Base-by-base conservation (phyloP, 37 sponge, comb jelly and placozoan genomes). In the Hormiphora californensis region DNA sequence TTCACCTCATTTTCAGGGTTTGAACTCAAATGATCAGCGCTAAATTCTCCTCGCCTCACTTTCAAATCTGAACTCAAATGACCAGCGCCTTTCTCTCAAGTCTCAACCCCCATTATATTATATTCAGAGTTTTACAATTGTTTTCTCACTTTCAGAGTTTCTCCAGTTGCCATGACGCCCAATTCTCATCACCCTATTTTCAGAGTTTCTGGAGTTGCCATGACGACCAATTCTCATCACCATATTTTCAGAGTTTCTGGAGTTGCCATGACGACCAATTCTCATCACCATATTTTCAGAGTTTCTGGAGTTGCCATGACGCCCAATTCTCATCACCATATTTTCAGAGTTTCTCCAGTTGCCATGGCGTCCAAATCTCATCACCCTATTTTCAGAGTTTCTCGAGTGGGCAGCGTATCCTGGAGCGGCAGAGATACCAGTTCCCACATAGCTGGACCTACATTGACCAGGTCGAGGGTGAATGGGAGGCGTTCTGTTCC, bases 401-500 rank as follows among this genome's bases (percentile, higher is more conserved):
- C 90, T 69, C 85, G n/a, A 86, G 90, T 54, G 98, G 98, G 0
- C 94, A 97, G 88, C 94, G 93, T 87, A 92, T 97, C 27, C 85
- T 97, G 54, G 95, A 97, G 43, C 69, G 93, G 5, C 93, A 94
- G 90, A 35, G 98, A 23, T 97, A 87, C 89, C 98, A 94, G 90
- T 97, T 94, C 89, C 98, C 98, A 0, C 40, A 86, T 23, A 90
- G 54, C 39, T 97, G 98, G 98, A 54, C 94, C 36, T 92, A 97
- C 88, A 81, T 89, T 36, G 98, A 97, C 39, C 85, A 94, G 33
- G 89, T 97, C 36, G 92, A 93, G 57, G 94, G 98, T 33, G 98
- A 97, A 57, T 97, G 98, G 98, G 88, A 90, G 0, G 93, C 98
- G 22, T 97, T 97, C 87, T 93, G 89, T 87, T 95, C 94, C 86